phyloP scores from a whole-genome alignment of 2,113 vertebrate species.

The Pelecanus crispus region DNA sequence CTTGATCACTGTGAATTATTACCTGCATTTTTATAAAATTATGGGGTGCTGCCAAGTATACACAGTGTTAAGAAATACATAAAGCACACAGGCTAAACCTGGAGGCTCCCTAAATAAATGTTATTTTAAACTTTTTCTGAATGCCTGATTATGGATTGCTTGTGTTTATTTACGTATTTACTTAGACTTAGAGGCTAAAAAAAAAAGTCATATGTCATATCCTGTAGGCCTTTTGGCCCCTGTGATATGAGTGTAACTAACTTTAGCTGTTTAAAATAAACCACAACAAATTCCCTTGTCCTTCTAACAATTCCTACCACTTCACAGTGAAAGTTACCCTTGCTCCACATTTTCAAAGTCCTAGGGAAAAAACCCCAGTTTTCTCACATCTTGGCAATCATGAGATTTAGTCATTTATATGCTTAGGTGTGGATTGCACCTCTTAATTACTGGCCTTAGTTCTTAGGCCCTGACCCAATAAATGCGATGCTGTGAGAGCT shows the following conservation, averaged over 20 bases:
- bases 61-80: background rate
- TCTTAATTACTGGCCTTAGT: background rate
- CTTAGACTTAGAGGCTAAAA: background rate
- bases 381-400: background rate
- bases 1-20: background rate
- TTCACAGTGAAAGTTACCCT: background rate
- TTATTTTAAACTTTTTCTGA: slow-evolving; percentile 1
- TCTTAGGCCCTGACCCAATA: background rate
- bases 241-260: background rate
- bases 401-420: background rate
- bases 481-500: background rate
- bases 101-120: background rate
- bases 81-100: background rate
- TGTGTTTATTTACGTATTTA: background rate
- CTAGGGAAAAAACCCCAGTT: background rate
- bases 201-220: background rate
- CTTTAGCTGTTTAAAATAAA: background rate
- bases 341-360: background rate
- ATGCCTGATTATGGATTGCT: background rate
- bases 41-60: slow-evolving; percentile 11
- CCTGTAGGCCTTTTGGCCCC: background rate
- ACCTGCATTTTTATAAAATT: slow-evolving; percentile 30
- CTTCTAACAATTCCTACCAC: background rate
- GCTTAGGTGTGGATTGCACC: background rate
- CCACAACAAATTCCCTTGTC: background rate